Percentiles rank a stretch among this genome's conserved stretches.
Conservation (phyloP, 1,140 invertebrate genomes). For the Andrena cerasifolii region DNA sequence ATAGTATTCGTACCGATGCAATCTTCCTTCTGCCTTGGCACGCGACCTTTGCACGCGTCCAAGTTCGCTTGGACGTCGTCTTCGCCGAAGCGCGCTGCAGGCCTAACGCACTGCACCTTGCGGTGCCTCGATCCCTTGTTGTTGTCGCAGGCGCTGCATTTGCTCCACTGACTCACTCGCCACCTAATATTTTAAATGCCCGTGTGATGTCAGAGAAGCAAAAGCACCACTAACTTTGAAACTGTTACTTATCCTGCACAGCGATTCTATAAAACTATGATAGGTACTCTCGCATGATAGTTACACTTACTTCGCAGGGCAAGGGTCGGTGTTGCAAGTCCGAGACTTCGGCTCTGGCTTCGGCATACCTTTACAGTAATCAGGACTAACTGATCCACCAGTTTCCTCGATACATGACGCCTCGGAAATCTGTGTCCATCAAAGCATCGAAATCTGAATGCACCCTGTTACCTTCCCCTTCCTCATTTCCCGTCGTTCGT, state of each 20-base stretch:
- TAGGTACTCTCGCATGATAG: too few species aligned
- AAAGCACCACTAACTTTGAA: too few species aligned
- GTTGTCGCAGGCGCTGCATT: constrained; percentile 80
- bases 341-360: constrained; percentile 75
- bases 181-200: constrained; percentile 77
- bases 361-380: constrained; percentile 75
- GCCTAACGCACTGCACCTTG: constrained; percentile 80
- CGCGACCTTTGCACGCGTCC: constrained; percentile 73
- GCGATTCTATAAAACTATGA: not conserved
- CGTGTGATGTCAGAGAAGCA: too few species aligned
- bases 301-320: constrained; percentile 77
- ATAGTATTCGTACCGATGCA: constrained; percentile 68
- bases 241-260: too few species aligned
- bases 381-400: constrained; percentile 78
- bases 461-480: not conserved
- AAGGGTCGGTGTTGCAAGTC: constrained; percentile 79
- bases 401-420: constrained; percentile 79
- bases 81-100: constrained; percentile 73
- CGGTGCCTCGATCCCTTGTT: constrained; percentile 77
- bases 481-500: not conserved
- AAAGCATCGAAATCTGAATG: not conserved
- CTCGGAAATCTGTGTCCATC: constrained; percentile 69
- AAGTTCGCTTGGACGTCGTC: constrained; percentile 80
- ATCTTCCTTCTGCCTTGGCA: constrained; percentile 69
- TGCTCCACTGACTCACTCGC: constrained; percentile 82